Evolutionary conservation across 1,140 invertebrate genomes (phyloP).

Genomic region (Heliconius hewitsoni): DNA sequence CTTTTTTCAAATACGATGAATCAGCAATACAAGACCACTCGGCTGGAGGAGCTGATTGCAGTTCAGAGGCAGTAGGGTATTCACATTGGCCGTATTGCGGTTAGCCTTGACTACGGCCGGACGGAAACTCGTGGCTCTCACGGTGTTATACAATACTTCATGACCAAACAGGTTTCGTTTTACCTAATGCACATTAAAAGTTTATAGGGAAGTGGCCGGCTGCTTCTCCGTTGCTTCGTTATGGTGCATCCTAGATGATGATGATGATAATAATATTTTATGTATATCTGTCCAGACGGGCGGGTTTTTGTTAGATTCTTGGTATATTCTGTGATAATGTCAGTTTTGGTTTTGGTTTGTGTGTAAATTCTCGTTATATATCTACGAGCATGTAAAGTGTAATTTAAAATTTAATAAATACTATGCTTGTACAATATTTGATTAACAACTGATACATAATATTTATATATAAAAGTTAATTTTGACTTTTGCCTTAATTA

Average conservation of each 20-base stretch:
- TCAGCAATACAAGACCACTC: slow-evolving; percentile 37
- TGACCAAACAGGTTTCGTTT: slow-evolving; percentile 58
- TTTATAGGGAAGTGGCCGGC: slow-evolving; percentile 39
- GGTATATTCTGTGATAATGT: neutral
- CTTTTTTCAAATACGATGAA: slow-evolving; percentile 44
- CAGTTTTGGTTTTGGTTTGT: neutral
- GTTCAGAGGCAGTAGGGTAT: slow-evolving; percentile 26
- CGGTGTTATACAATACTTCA: slow-evolving; percentile 52
- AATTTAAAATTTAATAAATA: too few species aligned
- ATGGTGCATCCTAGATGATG: slow-evolving; percentile 37
- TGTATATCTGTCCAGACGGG: slow-evolving; percentile 11
- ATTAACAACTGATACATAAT: too few species aligned
- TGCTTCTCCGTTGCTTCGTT: slow-evolving; percentile 26
- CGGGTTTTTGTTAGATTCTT: slow-evolving; percentile 18
- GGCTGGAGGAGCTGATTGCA: slow-evolving; percentile 27
- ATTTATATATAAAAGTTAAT: too few species aligned
- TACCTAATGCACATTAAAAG: slow-evolving; percentile 58
- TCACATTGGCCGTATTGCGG: slow-evolving; percentile 43
- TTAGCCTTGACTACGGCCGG: slow-evolving; percentile 49
- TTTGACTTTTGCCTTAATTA: too few species aligned
- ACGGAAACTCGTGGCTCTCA: slow-evolving; percentile 46
- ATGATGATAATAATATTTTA: slow-evolving; percentile 36
- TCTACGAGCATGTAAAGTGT: too few species aligned
- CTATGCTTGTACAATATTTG: too few species aligned
- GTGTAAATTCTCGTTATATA: too few species aligned